Evolutionary conservation across 1,140 invertebrate genomes (phyloP).

Genomic region (Anastrepha obliqua): DNA sequence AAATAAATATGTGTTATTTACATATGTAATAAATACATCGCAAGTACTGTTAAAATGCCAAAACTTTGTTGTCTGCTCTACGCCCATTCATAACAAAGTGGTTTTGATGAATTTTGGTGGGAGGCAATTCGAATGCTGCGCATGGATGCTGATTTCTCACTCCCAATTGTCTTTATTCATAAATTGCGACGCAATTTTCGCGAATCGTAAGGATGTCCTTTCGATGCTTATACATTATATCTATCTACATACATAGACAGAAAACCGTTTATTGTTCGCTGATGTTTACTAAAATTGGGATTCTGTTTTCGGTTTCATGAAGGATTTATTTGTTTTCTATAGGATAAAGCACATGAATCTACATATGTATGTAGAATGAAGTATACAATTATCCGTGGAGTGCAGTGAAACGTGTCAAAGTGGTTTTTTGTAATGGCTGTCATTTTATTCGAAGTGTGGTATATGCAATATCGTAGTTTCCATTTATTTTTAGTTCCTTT

Average conservation of each 20-base stretch:
- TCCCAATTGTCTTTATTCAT: background rate
- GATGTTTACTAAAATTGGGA: background rate
- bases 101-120: background rate
- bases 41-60: background rate
- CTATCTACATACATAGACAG: too few relatives aligned
- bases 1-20: background rate
- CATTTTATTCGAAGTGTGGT: too few relatives aligned
- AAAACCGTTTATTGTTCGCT: too few relatives aligned
- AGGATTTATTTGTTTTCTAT: background rate
- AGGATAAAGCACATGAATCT: too few relatives aligned
- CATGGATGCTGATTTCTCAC: background rate
- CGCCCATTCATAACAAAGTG: background rate
- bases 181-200: background rate
- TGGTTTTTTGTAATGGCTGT: background rate
- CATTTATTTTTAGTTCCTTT: too few relatives aligned
- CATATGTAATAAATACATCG: too few relatives aligned
- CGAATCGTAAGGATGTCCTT: too few relatives aligned
- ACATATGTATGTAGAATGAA: too few relatives aligned
- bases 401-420: background rate
- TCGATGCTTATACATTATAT: too few relatives aligned
- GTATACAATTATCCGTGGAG: background rate
- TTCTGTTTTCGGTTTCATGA: background rate
- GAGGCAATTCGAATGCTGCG: background rate
- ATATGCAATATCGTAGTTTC: too few relatives aligned
- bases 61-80: background rate